A percentile compares a stretch with the other conserved stretches of the same genome.
Evolutionary conservation across 2,888 invertebrate species (phyloP).

Genomic region (Dorcus hopei): DNA sequence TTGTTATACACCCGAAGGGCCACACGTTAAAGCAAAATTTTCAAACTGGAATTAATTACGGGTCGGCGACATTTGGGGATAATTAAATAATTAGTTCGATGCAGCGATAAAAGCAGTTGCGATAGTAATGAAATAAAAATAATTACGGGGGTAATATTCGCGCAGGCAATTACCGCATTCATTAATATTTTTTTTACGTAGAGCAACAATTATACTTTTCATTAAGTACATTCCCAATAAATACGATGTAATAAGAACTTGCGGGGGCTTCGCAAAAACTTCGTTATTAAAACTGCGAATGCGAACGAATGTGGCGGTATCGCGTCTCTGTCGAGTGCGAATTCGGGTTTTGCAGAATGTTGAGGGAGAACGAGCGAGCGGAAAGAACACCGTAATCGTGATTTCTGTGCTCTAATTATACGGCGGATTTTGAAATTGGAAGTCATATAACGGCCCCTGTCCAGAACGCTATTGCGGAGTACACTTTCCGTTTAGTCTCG

Average conservation of each 20-base stretch:
- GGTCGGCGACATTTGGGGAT: too few species aligned
- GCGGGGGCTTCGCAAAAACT: slow-evolving; percentile 20
- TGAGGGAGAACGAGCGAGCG: slow-evolving; percentile 20
- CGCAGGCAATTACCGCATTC: too few species aligned
- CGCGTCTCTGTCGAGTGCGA: not conserved
- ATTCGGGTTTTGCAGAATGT: slow-evolving; percentile 2
- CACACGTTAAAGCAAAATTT: too few species aligned
- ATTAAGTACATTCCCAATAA: slow-evolving; percentile 32
- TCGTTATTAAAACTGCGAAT: not conserved
- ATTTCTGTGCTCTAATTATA: slow-evolving; percentile 36
- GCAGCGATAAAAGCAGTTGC: too few species aligned
- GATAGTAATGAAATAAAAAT: too few species aligned
- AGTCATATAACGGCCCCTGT: slow-evolving; percentile 43
- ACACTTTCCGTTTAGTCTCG: slow-evolving; percentile 46
- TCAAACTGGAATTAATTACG: too few species aligned
- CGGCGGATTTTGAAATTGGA: slow-evolving; percentile 45
- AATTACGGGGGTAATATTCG: too few species aligned
- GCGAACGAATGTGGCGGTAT: not conserved
- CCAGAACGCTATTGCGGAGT: slow-evolving; percentile 36
- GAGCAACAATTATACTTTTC: slow-evolving; percentile 29
- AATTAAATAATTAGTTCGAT: too few species aligned
- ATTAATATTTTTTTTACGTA: slow-evolving; percentile 11
- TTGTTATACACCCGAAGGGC: too few species aligned
- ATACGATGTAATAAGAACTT: slow-evolving; percentile 32
- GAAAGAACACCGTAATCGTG: slow-evolving; percentile 28